Base-by-base conservation (phyloP, 1,140 invertebrate genomes). In the Neelides sp. region DNA sequence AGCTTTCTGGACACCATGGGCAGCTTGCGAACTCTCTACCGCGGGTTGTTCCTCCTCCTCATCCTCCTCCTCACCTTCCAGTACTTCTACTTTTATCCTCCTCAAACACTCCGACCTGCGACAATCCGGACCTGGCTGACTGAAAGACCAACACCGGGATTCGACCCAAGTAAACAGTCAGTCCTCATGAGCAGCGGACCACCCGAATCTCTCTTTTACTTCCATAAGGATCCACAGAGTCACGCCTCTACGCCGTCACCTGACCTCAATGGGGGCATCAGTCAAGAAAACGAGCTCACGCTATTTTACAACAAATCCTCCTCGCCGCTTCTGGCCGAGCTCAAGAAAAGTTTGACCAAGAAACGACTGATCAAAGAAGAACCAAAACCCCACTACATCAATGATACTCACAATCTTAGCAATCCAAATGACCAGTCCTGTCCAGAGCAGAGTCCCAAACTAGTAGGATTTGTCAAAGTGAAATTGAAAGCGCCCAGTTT, bases 61-160 rank as follows among this genome's bases (percentile, higher is more conserved):
- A 28, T 57, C 4, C 24, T 57, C 30, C 22, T 57, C n/a, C 35
- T 57, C 39, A 43, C 46, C 15, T 36, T 57, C 35, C 55, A 57
- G 34, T 57, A 57, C 19, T 57, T 57, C 39, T 52, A 53, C 26
- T 50, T 57, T 27, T 48, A 57, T 40, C 54, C 54, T 19, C 15
- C n/a, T n/a, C 50, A 13, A 53, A 45, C 42, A 47, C 39, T 20
- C 27, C 30, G 17, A 24, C 41, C 5, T 13, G 19, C 19, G 26
- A 34, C 12, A 44, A 22, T 15, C 32, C 46, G 13, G 35, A 41
- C 26, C 47, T 37, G 27, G 7, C 7, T 8, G 7, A 32, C 7
- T 32, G n/a, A 32, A 8, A n/a, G 28, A 32, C 7, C 7, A 32
- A n/a, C 7, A 32, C 7, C 7, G n/a, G 28, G 28, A 32, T 8